Evolutionary conservation across 1,140 invertebrate genomes (phyloP).

Genomic region (Proctacanthus coquilletti): DNA sequence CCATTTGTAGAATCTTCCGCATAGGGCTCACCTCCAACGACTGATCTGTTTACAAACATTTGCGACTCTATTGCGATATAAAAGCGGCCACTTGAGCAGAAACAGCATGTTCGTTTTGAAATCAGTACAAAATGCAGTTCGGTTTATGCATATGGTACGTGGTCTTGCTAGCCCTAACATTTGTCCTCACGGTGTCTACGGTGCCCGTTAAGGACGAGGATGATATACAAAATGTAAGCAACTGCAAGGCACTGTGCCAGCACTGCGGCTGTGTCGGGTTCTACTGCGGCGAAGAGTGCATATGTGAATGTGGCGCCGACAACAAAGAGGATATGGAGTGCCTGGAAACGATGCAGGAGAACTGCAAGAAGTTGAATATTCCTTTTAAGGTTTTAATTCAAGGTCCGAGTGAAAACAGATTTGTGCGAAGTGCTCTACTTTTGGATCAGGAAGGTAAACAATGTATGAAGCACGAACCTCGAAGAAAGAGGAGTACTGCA

Average conservation of each 20-base stretch:
- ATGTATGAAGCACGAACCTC: background rate
- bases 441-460: constrained; percentile 20
- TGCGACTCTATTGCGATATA: too few relatives aligned
- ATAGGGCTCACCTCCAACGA: too few relatives aligned
- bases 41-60: too few relatives aligned
- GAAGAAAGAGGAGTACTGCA: background rate
- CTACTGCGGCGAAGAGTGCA: constrained; percentile 28
- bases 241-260: constrained; percentile 23
- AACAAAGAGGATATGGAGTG: constrained; percentile 24
- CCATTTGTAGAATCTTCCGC: too few relatives aligned
- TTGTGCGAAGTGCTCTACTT: constrained; percentile 21
- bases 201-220: too few relatives aligned
- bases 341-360: constrained; percentile 20
- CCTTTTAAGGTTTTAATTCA: constrained; percentile 27
- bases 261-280: constrained; percentile 26
- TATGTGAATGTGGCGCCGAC: constrained; percentile 20
- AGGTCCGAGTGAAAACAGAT: constrained; percentile 21
- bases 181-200: too few relatives aligned
- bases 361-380: constrained; percentile 13
- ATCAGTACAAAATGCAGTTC: too few relatives aligned
- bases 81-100: too few relatives aligned
- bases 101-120: too few relatives aligned
- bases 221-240: constrained; percentile 16
- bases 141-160: too few relatives aligned
- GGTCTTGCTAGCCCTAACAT: too few relatives aligned